Evolutionary conservation across 2,797 vertebrate species (phyloP).

Genomic region (Anguilla obscura): DNA sequence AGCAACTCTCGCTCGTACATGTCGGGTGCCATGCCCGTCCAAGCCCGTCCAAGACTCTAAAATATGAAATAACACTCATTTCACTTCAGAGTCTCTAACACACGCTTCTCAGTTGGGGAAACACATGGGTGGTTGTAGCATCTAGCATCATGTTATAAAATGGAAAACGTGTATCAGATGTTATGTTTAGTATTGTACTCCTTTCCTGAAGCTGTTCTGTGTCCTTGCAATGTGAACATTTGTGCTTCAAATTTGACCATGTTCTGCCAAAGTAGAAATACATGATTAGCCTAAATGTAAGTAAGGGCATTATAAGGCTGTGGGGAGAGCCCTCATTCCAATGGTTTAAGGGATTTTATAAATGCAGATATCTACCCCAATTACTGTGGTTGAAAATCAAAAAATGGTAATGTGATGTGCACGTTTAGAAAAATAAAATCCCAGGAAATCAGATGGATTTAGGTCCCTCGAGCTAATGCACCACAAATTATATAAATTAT

Average conservation of each 20-base stretch:
- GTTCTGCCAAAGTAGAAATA: not conserved
- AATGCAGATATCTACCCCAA: not conserved
- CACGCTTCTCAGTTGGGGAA: not conserved
- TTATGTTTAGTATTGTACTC: not conserved
- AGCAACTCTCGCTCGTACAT: not conserved
- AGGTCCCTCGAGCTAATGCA: not conserved
- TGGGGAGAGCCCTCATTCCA: not conserved
- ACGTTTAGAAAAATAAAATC: not conserved
- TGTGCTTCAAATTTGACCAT: not conserved
- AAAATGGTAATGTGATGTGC: not conserved
- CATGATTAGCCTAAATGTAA: not conserved
- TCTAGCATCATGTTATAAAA: not conserved
- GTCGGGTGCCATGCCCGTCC: not conserved
- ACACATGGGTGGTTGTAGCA: not conserved
- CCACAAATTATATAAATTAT: not conserved
- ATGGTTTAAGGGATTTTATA: not conserved
- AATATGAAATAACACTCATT: not conserved
- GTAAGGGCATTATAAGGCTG: not conserved
- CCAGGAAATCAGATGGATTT: not conserved
- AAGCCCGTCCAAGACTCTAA: not conserved
- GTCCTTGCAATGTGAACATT: not conserved
- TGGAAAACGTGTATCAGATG: not conserved
- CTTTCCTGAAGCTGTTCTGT: not conserved
- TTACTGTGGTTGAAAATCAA: not conserved
- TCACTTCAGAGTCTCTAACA: not conserved